Conservation (phyloP, 2,113 vertebrate genomes). For the Rhinolophus ferrumequinum region DNA sequence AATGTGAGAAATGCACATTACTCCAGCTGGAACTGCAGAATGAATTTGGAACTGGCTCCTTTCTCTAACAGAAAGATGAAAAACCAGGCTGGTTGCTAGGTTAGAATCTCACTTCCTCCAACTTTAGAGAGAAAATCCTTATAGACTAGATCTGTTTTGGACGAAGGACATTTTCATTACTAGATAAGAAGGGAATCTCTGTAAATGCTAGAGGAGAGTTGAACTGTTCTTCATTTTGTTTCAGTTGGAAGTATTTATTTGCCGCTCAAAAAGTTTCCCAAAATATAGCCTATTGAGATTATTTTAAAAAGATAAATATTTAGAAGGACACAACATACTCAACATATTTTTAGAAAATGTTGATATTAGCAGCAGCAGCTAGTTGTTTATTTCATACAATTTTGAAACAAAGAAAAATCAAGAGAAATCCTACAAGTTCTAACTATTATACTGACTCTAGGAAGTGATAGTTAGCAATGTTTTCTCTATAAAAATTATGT, state of each 20-base stretch:
- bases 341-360: constrained; percentile 70
- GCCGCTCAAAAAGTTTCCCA: constrained; percentile 75
- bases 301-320: constrained; percentile 78
- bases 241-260: constrained; percentile 63
- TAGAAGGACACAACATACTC: constrained; percentile 61
- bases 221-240: constrained; percentile 12
- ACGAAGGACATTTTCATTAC: background rate
- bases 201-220: background rate
- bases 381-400: constrained; percentile 62
- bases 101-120: background rate
- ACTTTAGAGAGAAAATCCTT: background rate
- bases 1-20: background rate
- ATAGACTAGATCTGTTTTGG: background rate
- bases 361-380: constrained; percentile 72
- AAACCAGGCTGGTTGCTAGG: background rate
- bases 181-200: background rate
- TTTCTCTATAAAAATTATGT: constrained; percentile 17
- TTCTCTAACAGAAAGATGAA: background rate
- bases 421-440: constrained; percentile 57
- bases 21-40: background rate
- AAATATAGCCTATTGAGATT: constrained; percentile 70
- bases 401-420: constrained; percentile 61
- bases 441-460: constrained; percentile 15
- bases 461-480: background rate
- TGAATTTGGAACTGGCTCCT: background rate